Base-by-base conservation (phyloP, 2,888 invertebrate genomes). In the Melitaea athalia region DNA sequence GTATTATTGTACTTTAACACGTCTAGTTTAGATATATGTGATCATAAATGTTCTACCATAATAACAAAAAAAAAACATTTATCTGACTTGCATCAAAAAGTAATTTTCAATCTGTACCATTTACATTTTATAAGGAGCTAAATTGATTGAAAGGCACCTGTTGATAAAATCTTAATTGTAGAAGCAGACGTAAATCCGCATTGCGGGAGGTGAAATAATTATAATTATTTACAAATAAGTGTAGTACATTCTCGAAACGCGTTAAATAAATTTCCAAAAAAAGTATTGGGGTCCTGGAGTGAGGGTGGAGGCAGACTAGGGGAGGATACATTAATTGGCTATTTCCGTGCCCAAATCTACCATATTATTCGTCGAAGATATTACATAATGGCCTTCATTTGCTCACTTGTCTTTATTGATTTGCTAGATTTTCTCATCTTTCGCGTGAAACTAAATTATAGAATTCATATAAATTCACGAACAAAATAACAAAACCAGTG, bases 321-420 rank as follows among this genome's bases (percentile, higher is more conserved):
- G 76, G 76, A 77, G 79, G 80, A 82, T 80, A 84, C 83, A 85
- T 85, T 88, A 89, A 89, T 88, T 88, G 87, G 83, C 87, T 85
- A 89, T 89, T 86, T 87, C 87, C 87, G 78, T 75, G 76, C 75
- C 77, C 78, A 76, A 72, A 76, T 77, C 70, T 73, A 78, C 76
- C 77, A 79, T 81, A 82, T 85, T 82, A 80, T 81, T 84, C 81
- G 84, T 85, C 77, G 76, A 78, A 81, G 81, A 83, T 82, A 82
- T 81, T 82, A 76, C 79, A 81, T 86, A 86, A 85, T 84, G 78
- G 71, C 71, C 70, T 80, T 84, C 82, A 84, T 85, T 85, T 82
- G 75, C 73, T 64, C 57, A 60, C 67, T 71, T 75, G 67, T 73
- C 53, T 10, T 43, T 45, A 59, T 55, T 53, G 53, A 59, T 61